Base-by-base conservation (phyloP, 2,888 invertebrate species). In the Macroteleia sp. region DNA sequence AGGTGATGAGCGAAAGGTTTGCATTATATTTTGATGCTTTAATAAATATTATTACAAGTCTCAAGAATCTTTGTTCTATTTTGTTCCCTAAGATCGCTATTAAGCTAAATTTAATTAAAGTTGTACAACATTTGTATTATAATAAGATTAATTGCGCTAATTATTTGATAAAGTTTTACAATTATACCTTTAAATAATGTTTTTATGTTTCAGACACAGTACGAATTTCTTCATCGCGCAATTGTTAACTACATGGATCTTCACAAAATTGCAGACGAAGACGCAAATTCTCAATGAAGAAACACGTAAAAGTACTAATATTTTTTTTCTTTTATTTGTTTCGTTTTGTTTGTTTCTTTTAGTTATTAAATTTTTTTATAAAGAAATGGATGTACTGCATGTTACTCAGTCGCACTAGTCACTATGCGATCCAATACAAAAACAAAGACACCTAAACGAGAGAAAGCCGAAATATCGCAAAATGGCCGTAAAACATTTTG, bases 221-320 rank as follows among this genome's bases (percentile, higher is more conserved):
- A 97, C 92, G 97, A 97, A 94, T 97, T 97, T 93, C 94, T 97
- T 87, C 96, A 97, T 93, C 96, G 97, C 93, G 97, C 97, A 91
- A 96, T 97, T 92, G 94, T 96, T 82, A 97, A 97, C 93, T 97
- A 97, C 91, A 95, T 96, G 81, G 97, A 97, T 91, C 94, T 97
- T 83, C 97, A 97, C 92, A 96, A 96, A 92, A 92, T 96, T 80
- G 93, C 94, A 59, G 95, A 95, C 69, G 91, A 91, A 17, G 90
- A 91, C 61, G 64, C 87, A 48, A 80, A 81, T 20, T 90, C 90
- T 83, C 90, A 90, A 88, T 89, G 81, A 85, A 84, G 36, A 57
- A 32, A 30, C 2, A 20, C n/a, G 22, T 48, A 57, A 52, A 54
- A 48, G 52, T 46, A 67, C 52, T 19, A 34, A 3, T 14, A 14